phyloP scores from a whole-genome alignment of 2,797 vertebrate genomes.

The Danio albolineatus region DNA sequence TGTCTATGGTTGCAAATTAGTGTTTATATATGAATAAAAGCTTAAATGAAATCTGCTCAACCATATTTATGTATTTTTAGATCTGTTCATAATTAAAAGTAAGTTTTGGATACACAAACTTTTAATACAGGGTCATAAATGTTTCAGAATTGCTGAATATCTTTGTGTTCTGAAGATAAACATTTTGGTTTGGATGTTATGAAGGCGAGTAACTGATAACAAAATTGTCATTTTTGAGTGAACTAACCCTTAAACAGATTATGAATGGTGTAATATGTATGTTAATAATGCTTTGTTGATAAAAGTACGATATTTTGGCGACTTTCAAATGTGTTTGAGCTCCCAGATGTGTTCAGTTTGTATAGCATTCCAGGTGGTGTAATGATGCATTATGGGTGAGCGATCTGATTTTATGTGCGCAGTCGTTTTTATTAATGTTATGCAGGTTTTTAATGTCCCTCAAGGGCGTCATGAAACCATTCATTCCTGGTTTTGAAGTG shows the following conservation, averaged over 20 bases:
- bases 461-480: conserved; percentile 9
- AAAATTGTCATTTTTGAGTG: too few species aligned
- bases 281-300: neutral
- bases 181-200: too few species aligned
- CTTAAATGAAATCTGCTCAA: too few species aligned
- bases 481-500: conserved; percentile 58
- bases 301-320: neutral
- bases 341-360: neutral
- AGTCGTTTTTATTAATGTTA: conserved; percentile 8
- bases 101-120: too few species aligned
- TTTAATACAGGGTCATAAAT: too few species aligned
- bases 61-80: too few species aligned
- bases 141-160: too few species aligned
- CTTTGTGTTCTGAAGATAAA: too few species aligned
- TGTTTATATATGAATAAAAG: too few species aligned
- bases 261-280: neutral
- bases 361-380: conserved; percentile 45
- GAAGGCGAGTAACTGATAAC: too few species aligned
- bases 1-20: too few species aligned
- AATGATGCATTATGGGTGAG: conserved; percentile 37
- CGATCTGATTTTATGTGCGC: conserved; percentile 25
- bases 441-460: conserved; percentile 55
- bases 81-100: too few species aligned
- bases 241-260: neutral
- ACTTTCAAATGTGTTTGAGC: neutral